Conservation (phyloP, 2,797 vertebrate genomes). For the Botia kubotai region DNA sequence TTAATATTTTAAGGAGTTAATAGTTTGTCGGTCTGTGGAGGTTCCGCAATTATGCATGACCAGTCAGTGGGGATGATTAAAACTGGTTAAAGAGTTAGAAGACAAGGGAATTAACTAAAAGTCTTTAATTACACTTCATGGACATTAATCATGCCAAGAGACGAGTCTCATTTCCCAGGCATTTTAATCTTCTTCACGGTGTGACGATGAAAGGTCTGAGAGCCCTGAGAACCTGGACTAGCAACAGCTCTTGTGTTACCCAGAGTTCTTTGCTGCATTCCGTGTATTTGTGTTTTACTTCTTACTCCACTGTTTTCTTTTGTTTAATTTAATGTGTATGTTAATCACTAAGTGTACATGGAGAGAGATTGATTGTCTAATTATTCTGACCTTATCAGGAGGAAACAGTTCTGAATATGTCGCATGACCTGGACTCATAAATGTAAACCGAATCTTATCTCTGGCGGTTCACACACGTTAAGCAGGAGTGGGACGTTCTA, state of each 20-base stretch:
- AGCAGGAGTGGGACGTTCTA: background rate
- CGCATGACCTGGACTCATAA: background rate
- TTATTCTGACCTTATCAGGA: background rate
- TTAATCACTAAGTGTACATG: background rate
- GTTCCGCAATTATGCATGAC: slow-evolving; percentile 71
- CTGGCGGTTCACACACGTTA: background rate
- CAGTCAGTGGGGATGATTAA: slow-evolving; percentile 76
- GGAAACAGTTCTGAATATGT: background rate
- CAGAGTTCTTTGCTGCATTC: background rate
- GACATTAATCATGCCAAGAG: slow-evolving; percentile 79
- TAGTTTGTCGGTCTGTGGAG: slow-evolving; percentile 64
- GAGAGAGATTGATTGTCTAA: background rate
- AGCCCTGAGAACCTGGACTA: slow-evolving; percentile 20
- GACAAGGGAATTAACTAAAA: slow-evolving; percentile 82
- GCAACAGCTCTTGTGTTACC: slow-evolving; percentile 2
- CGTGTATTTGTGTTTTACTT: background rate
- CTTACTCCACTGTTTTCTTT: background rate
- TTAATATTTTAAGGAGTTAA: slow-evolving; percentile 48
- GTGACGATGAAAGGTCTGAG: slow-evolving; percentile 55
- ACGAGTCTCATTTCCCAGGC: slow-evolving; percentile 79
- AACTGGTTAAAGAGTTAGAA: slow-evolving; percentile 72
- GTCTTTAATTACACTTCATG: slow-evolving; percentile 82
- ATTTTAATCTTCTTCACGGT: slow-evolving; percentile 78
- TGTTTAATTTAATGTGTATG: background rate
- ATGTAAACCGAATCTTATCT: background rate